Percentiles rank a stretch among this genome's conserved stretches.
Conservation (phyloP, 2,888 invertebrate species). For the Nephrotoma flavescens region DNA sequence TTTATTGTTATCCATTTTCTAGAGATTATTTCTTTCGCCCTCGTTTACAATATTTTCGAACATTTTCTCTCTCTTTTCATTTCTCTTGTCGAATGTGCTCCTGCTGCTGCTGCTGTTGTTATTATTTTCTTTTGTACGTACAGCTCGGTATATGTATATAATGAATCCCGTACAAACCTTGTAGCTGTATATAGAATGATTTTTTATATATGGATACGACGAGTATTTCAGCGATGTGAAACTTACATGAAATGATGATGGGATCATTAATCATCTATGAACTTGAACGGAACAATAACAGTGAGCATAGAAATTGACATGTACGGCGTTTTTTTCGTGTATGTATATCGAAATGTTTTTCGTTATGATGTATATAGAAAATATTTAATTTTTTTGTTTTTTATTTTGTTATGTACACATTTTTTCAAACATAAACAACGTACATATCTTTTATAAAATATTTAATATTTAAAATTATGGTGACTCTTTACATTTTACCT, state of each 20-base stretch:
- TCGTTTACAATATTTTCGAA: not conserved
- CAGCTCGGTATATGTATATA: not conserved
- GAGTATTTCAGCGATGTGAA: conserved; percentile 2
- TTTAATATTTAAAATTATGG: not conserved
- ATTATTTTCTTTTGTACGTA: not conserved
- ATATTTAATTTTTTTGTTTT: not conserved
- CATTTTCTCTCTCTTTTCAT: not conserved
- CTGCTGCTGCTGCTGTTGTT: not conserved
- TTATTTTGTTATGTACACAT: not conserved
- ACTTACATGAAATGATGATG: not conserved
- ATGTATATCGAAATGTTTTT: not conserved
- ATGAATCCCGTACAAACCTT: not conserved
- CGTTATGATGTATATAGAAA: not conserved
- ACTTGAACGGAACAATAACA: conserved; percentile 5
- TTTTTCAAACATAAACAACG: not conserved
- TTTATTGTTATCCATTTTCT: not conserved
- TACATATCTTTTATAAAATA: not conserved
- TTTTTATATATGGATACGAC: not conserved
- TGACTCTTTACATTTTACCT: not conserved
- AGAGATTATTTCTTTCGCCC: not conserved
- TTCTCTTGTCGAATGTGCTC: not conserved
- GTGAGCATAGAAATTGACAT: conserved; percentile 1
- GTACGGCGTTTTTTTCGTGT: not conserved
- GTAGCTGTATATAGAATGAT: not conserved
- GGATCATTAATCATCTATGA: conserved; percentile 2